Base-by-base conservation (phyloP, 2,888 invertebrate species). In the Ectropis crepuscularia region DNA sequence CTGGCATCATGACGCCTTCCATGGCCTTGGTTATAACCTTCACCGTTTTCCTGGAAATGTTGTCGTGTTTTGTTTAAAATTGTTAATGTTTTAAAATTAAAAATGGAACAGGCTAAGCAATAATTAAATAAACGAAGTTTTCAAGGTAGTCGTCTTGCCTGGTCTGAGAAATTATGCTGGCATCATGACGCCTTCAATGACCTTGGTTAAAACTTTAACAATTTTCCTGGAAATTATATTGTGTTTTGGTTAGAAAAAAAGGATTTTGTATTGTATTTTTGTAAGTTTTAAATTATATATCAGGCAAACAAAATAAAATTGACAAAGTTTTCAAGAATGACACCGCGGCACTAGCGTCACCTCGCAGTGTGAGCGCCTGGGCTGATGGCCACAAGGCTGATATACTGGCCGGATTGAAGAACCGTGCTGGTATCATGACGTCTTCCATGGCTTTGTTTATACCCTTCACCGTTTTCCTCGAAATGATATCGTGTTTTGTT, bases 321-420 rank as follows among this genome's bases (percentile, higher is more conserved):
- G 47, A 8, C 16, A 6, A n/a, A n/a, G n/a, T n/a, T n/a, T n/a
- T n/a, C n/a, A n/a, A n/a, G n/a, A n/a, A n/a, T n/a, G n/a, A n/a
- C 0, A 70, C 63, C 6, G 63, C 39, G 0, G 62, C 82, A 0
- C 51, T 90, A 39, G 66, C 39, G 0, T 70, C 71, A 38, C 79
- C 85, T 0, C 80, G 73, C 45, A 76, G 74, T 0, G 51, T 69
- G 1, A 71, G 77, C 0, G 53, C 65, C 0, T 92, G 92, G 92
- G 89, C 89, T 0, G 69, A 77, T 2, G 72, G 63, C 10, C 91
- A 90, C 61, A 80, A 76, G 11, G 74, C 71, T 0, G 85, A 82
- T 1, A 81, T 92, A 9, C 61, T 86, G 39, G 75, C 65, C 6
- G 76, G 68, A 10, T 63, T 92, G 5, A 78, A 72, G 36, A 83